Base-by-base conservation (phyloP, 2,888 invertebrate genomes). In the Apamea crenata region DNA sequence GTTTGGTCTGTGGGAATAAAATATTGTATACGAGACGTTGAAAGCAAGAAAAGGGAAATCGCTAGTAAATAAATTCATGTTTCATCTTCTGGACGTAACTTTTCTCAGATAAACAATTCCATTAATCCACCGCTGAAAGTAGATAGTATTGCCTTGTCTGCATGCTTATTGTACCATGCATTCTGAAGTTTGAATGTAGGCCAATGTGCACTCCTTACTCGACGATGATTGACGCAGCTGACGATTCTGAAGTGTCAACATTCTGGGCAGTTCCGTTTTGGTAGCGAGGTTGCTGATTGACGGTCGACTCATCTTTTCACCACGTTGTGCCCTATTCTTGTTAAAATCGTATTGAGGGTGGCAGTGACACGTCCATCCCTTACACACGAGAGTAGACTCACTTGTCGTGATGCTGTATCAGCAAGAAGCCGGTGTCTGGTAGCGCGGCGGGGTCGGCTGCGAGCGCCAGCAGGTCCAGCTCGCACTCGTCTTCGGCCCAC, bases 401-500 rank as follows among this genome's bases (percentile, higher is more conserved):
- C 96, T 97, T 97, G 93, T 98, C 98, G 80, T 96, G 96, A 80
- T 97, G 96, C 96, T 99, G 99, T 88, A 99, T 99, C 77, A 99
- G 98, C 93, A 99, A 97, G 97, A 99, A 99, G 91, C 99, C 98
- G 76, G 98, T 98, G 84, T 98, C 97, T 70, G 98, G 98, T 83
- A 98, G 96, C 56, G 98, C 97, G 88, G 98, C 99, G 70, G 98
- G 98, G 93, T 98, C 98, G 87, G 98, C 98, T 80, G 97, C 98
- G 73, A 99, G 96, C 92, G 98, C 98, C 89, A 99, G 97, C 90
- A 99, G 98, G 96, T 99, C 99, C 92, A 99, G 98, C 95, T 99
- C 99, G 93, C 99, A 99, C 95, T 99, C 99, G 95, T 99, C 99
- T 96, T 99, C 99, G 81, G 99, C 97, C 99, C 99, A 99, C 85